These are phyloP conservation scores for Pandion haliaetus DNA, from an alignment of 2,113 vertebrate genomes.

Conservation along the genomic window DNA sequence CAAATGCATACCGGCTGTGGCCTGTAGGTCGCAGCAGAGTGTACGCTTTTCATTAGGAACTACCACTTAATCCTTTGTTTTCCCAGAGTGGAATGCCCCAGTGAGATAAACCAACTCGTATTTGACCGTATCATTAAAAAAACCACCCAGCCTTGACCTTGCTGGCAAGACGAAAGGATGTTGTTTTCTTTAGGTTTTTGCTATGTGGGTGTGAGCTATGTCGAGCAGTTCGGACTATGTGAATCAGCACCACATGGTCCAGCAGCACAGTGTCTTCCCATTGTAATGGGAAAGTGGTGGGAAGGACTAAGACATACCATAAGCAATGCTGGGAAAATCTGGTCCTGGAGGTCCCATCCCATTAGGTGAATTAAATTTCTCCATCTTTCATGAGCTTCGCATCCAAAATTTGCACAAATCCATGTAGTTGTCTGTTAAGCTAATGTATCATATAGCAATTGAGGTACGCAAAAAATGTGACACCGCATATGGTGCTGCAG, in stretches of 20 bases:
- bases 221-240: neutral
- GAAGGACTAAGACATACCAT: neutral
- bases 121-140: neutral
- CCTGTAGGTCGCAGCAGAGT: constrained; percentile 63
- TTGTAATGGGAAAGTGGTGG: neutral
- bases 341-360: neutral
- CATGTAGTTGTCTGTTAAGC: neutral
- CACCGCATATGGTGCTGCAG: neutral
- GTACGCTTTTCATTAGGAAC: constrained; percentile 1
- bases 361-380: neutral
- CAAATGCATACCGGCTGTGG: neutral
- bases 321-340: neutral
- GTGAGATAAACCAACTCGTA: neutral
- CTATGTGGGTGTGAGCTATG: neutral
- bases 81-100: neutral
- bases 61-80: neutral
- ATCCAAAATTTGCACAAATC: neutral
- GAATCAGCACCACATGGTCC: neutral
- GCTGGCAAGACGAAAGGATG: neutral
- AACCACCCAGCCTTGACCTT: neutral
- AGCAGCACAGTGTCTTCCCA: neutral
- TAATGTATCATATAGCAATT: neutral
- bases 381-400: neutral
- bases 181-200: neutral
- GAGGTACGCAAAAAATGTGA: neutral